These are phyloP conservation scores for Gari tellinella DNA, from an alignment of 2,888 invertebrate species.

Conservation along the genomic window DNA sequence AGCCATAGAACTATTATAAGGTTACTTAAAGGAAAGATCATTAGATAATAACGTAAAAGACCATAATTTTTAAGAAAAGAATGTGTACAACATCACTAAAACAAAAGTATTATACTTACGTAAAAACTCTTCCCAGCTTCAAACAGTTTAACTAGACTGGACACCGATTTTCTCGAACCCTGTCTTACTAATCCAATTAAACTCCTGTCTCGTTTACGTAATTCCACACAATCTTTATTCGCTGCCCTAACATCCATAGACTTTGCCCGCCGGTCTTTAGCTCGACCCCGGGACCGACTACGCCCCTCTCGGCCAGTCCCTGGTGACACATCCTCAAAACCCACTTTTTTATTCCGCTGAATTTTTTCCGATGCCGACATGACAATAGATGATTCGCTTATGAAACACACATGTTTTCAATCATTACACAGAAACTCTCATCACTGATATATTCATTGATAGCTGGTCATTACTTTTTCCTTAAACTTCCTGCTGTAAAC, in stretches of 20 bases:
- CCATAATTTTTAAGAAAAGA: no score
- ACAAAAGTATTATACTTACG: constrained; percentile 45
- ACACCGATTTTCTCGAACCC: constrained; percentile 55
- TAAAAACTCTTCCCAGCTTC: constrained; percentile 57
- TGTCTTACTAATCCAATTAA: constrained; percentile 57
- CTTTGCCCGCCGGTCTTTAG: constrained; percentile 51
- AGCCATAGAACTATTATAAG: no score
- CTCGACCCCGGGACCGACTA: constrained; percentile 41
- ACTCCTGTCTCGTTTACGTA: constrained; percentile 54
- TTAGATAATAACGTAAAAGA: no score
- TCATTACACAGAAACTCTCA: no score
- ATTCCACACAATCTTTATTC: constrained; percentile 23
- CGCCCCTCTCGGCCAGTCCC: constrained; percentile 39
- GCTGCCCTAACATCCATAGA: constrained; percentile 56
- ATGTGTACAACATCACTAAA: no score
- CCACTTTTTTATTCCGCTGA: constrained; percentile 60
- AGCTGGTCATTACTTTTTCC: no score
- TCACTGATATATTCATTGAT: no score
- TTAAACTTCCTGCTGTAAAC: no score
- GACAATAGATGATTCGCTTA: no score
- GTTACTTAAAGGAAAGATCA: no score
- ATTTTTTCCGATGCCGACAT: constrained; percentile 62
- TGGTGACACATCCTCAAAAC: constrained; percentile 55
- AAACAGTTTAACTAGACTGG: constrained; percentile 55
- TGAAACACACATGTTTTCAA: no score